These are phyloP conservation scores for Cryptosula pallasiana DNA, from an alignment of 2,888 invertebrate species.

Conservation along the genomic window DNA sequence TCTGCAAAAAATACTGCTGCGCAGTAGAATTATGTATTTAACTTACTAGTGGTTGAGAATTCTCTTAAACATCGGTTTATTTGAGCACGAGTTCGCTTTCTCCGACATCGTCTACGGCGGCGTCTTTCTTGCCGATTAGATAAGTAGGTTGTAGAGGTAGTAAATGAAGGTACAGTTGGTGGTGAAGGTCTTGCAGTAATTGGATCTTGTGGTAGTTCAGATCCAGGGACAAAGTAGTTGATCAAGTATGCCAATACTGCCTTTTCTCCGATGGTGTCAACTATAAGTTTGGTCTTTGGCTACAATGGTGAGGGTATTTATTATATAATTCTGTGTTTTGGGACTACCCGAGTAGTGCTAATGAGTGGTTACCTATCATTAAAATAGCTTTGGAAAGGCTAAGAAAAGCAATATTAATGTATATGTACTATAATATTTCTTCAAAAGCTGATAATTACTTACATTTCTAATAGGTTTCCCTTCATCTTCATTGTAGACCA, in stretches of 20 bases:
- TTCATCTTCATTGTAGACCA: not conserved
- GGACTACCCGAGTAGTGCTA: not conserved
- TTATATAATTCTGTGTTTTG: not conserved
- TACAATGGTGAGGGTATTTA: not conserved
- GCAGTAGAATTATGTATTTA: no score
- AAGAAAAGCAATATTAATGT: no score
- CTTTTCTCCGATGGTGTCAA: conserved; percentile 11
- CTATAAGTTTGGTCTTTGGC: conserved; percentile 4
- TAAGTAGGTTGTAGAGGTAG: not conserved
- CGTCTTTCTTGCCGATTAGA: not conserved
- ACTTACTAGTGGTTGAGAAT: no score
- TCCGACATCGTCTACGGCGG: not conserved
- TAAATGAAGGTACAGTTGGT: not conserved
- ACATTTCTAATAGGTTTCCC: conserved; percentile 1
- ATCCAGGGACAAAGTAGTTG: not conserved
- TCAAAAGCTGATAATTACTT: no score
- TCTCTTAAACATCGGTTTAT: no score
- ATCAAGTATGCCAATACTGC: not conserved
- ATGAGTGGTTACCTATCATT: not conserved
- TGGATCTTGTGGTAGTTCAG: not conserved
- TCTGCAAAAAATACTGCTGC: no score
- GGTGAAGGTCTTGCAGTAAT: not conserved
- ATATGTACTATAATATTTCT: no score
- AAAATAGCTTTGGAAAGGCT: not conserved
- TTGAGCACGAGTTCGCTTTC: no score